phyloP scores from a whole-genome alignment of 92 coral and sea anemone genomes.

The Virgularia gustaviana region DNA sequence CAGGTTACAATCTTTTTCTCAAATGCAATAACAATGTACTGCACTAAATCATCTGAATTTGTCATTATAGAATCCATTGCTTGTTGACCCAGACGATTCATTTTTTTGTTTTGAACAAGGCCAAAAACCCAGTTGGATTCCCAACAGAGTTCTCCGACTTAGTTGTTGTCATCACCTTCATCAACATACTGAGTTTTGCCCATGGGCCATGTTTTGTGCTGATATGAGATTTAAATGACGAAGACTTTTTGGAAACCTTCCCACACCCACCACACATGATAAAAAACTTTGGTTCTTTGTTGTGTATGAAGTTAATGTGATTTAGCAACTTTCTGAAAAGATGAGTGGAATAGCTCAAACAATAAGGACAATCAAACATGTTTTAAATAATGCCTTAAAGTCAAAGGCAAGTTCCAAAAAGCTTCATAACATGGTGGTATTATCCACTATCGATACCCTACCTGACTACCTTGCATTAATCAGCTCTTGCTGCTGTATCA shows the following conservation, averaged over 20 bases:
- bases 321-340: slow-evolving; percentile 44
- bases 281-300: slow-evolving; percentile 61
- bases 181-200: too few species aligned
- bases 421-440: too few species aligned
- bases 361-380: slow-evolving; percentile 47
- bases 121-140: slow-evolving; percentile 34
- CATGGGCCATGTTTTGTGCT: slow-evolving; percentile 51
- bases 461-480: too few species aligned
- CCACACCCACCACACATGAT: slow-evolving; percentile 55
- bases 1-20: slow-evolving; percentile 31
- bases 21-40: slow-evolving; percentile 15
- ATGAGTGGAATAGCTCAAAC: slow-evolving; percentile 21
- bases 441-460: too few species aligned
- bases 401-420: too few species aligned
- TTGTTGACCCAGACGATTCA: slow-evolving; percentile 41
- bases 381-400: too few species aligned
- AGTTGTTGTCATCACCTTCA: too few species aligned
- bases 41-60: slow-evolving; percentile 44
- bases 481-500: too few species aligned
- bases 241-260: slow-evolving; percentile 41
- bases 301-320: slow-evolving; percentile 45
- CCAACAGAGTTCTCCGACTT: neutral
- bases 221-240: slow-evolving; percentile 62
- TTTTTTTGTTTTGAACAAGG: slow-evolving; percentile 51
- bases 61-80: slow-evolving; percentile 31